These are phyloP conservation scores for Hyalella azteca DNA, from an alignment of 2,888 invertebrate species.

Conservation along the genomic window DNA sequence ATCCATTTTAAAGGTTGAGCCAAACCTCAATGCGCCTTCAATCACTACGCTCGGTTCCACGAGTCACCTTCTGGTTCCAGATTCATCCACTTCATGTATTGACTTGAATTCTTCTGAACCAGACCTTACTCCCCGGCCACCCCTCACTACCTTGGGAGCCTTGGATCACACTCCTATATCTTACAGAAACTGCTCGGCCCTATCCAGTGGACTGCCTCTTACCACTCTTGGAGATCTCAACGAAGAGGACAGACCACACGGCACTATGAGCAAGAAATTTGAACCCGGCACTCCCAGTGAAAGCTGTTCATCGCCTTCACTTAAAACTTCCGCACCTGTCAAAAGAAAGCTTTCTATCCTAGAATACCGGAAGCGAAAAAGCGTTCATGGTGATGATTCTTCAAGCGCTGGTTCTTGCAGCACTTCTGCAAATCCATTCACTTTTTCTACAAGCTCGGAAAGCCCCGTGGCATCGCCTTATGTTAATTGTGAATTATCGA, in stretches of 20 bases:
- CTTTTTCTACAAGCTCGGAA: too few relatives aligned
- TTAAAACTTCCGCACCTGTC: not conserved
- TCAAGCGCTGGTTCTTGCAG: constrained; percentile 29
- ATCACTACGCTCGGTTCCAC: constrained; percentile 22
- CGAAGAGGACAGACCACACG: not conserved
- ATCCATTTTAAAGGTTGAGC: not conserved
- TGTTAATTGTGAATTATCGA: too few relatives aligned
- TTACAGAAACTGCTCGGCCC: not conserved
- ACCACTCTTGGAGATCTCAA: constrained; percentile 12
- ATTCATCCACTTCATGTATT: not conserved
- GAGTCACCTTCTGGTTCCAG: not conserved
- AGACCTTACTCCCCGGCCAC: not conserved
- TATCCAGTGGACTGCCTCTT: not conserved
- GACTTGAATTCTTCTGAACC: not conserved
- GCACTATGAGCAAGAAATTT: not conserved
- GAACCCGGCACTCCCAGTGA: not conserved
- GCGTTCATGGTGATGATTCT: constrained; percentile 46
- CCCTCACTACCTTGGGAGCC: constrained; percentile 1
- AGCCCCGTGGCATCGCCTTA: too few relatives aligned
- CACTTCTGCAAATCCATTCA: not conserved
- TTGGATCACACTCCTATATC: not conserved
- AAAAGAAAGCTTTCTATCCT: constrained; percentile 52
- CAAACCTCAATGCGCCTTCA: not conserved
- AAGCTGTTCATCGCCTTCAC: not conserved
- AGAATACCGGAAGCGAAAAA: constrained; percentile 57